Conservation (phyloP, 92 coral and sea anemone genomes). For the Epizoanthus rinbou region DNA sequence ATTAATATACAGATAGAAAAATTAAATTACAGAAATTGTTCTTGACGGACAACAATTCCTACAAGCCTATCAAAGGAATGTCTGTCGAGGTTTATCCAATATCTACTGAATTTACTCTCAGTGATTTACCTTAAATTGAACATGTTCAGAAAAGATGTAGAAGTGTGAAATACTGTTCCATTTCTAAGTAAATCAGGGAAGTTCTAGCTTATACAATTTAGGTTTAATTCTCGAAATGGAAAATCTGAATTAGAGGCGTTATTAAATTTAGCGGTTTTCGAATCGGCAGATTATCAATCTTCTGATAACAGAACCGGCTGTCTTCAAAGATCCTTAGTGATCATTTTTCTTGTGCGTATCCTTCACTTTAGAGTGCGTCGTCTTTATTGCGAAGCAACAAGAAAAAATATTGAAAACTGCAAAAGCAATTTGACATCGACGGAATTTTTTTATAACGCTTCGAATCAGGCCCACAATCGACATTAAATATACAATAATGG, state of each 20-base stretch:
- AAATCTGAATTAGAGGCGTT: constrained; percentile 42
- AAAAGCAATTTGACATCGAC: not conserved
- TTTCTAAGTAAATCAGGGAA: constrained; percentile 2
- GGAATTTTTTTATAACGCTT: too few relatives aligned
- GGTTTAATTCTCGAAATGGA: constrained; percentile 33
- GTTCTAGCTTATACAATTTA: not conserved
- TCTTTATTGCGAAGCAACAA: too few relatives aligned
- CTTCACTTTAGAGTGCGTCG: not conserved
- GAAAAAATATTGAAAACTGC: not conserved
- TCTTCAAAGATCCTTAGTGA: constrained; percentile 6
- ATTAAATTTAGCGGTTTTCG: constrained; percentile 44
- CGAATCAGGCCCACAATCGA: not conserved
- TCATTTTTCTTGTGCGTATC: not conserved
- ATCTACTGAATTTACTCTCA: not conserved
- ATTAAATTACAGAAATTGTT: constrained; percentile 29
- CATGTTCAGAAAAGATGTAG: not conserved
- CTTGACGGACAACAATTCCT: constrained; percentile 1
- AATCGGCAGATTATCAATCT: constrained; percentile 43
- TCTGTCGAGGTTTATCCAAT: not conserved
- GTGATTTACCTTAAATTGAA: not conserved
- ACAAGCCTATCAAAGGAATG: constrained; percentile 37
- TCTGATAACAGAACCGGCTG: constrained; percentile 35
- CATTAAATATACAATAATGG: constrained; percentile 16
- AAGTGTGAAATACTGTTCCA: not conserved
- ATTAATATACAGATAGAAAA: constrained; percentile 25